Base-by-base conservation (phyloP, 2,797 vertebrate genomes). In the Somateria mollissima region DNA sequence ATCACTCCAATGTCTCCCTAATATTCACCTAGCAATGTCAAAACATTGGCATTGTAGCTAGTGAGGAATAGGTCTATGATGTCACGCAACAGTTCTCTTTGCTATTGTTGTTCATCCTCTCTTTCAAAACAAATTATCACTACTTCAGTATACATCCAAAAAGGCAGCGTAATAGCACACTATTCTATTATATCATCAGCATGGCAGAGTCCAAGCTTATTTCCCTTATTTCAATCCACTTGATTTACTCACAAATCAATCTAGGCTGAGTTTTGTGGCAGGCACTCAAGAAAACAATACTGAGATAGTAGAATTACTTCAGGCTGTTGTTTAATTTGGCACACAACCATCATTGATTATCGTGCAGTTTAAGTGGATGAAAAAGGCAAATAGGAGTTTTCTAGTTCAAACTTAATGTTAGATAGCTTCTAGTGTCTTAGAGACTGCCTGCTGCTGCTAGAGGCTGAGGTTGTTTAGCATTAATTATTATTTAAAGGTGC, bases 271-370 rank as follows among this genome's bases (percentile, higher is more conserved):
- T 84, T 87, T 64, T 73, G 34, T 70, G 36, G 32, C 56, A 96
- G 56, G 17, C 70, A 60, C 57, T 67, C 49, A 53, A 74, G 47
- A 74, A 86, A 92, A 75, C 61, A 78, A 30, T 54, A 70, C 61
- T 15, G 47, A 90, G 10, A 32, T 43, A 60, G 70, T 27, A 84
- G 77, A 87, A 53, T 82, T 89, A 82, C 43, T 56, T 74, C 53
- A 84, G 65, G 75, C n/a, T 91, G 41, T 57, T 81, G 67, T 91
- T 96, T 92, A 84, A 57, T 93, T 93, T 92, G 87, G 86, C 64
- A 71, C 36, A 49, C 57, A 67, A 57, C 43, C 60, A 53, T 86
- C 71, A 74, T 76, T 87, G 86, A 82, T 89, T 92, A 66, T 65
- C 71, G 39, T 39, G 80, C 73, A 62, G 36, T 81, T 93, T 89